Evolutionary conservation across 2,113 vertebrate species (phyloP), one percentile per base, ranked within the genome.

Genomic region (Indicator indicator): DNA sequence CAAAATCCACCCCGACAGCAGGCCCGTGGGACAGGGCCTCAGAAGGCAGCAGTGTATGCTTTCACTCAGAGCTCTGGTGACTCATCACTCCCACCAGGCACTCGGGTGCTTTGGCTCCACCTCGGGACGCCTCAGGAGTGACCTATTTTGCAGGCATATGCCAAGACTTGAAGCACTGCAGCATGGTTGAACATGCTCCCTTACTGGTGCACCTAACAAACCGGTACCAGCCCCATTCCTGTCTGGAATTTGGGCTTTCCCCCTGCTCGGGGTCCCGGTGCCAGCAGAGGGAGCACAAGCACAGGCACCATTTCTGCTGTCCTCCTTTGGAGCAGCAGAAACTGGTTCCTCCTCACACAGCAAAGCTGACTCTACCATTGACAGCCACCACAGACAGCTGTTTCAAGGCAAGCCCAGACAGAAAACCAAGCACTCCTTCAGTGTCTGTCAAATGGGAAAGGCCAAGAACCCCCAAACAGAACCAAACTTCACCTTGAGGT

Each of bases 31-130:
- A 48, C 0, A 0, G 19, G 19, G 21, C 32, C 40, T 40, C 58
- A 10, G 10, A 3, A 8, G 1, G 16, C 74, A 68, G 81, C 36
- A 4, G 27, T 14, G 54, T 7, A 44, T 23, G 2, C 0, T 27
- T 56, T 52, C 50, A 52, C 50, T 24, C 50, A 52, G 50, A 10
- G 50, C 26, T 26, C 63, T 8, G 33, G 40, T 28, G 59, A 62
- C 46, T 33, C 16, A 6, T 15, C 16, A 17, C 17, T 14, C 0
- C 1, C 26, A 27, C 0, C 0, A 80, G 50, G 48, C 18, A 55
- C 30, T 30, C 38, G 20, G 44, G 23, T 26, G 55, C 33, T 56
- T 60, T 38, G 32, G 46, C 69, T 68, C 60, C 9, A 2, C 46
- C 8, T 60, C 42, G 19, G 17, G 27, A 85, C 33, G 73, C 63